Evolutionary conservation across 2,113 vertebrate genomes (phyloP), one percentile per base, ranked within the genome.

Genomic region (Myodes glareolus): DNA sequence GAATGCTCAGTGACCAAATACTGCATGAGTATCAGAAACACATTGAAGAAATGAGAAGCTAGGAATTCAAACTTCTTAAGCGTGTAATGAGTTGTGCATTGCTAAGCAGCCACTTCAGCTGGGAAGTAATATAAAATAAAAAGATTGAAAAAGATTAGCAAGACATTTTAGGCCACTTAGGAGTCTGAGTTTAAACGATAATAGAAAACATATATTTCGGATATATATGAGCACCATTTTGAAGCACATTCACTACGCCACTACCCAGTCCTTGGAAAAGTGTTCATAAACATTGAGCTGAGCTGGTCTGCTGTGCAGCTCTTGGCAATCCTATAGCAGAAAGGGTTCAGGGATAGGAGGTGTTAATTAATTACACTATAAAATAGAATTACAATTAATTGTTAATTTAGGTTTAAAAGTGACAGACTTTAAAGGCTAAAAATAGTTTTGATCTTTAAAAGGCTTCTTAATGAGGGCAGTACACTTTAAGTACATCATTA

Each of bases 381-480:
- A 98, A 98, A 97, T 88, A 98, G 97, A 98, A 97, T 98, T 98
- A 98, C 98, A 97, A 98, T 98, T 98, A 98, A 98, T 98, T 98
- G 98, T 97, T 97, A 97, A 98, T 98, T 98, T 98, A 96, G 91
- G 97, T 92, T 97, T 98, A 95, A 97, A 98, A 98, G 97, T 96
- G 96, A 96, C 96, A 97, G 96, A 97, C 92, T 96, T 96, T 97
- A 97, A 97, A 95, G 94, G 95, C 96, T 97, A 97, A 97, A 98
- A 98, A 97, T 97, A 94, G 92, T 96, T 96, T 97, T 98, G 97
- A 90, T 96, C 94, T 98, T 97, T 98, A 98, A 98, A 97, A 98
- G 96, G 96, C 78, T 96, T 96, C 93, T 97, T 97, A 95, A 98
- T 97, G 97, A 98, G 97, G 91, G 96, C 97, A 98, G 87, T 97